Evolutionary conservation across 2,888 invertebrate genomes (phyloP).

Genomic region (Cylindroiulus punctatus): DNA sequence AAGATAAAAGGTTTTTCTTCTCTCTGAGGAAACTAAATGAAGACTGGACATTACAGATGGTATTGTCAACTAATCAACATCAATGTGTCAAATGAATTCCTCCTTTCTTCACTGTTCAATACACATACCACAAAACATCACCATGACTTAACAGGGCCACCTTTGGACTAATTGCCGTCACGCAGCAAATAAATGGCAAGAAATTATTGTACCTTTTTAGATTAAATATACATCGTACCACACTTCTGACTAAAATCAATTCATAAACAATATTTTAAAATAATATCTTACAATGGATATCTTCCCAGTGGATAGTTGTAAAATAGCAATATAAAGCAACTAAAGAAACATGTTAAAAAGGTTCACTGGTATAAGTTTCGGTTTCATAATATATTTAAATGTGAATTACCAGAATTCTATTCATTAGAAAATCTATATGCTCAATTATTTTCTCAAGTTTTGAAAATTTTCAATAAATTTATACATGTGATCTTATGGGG

Average conservation of each 20-base stretch:
- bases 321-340: neutral
- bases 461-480: neutral
- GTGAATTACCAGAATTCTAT: neutral
- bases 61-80: neutral
- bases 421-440: neutral
- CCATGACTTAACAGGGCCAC: neutral
- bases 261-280: neutral
- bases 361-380: neutral
- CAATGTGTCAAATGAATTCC: neutral
- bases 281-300: neutral
- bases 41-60: neutral
- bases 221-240: neutral
- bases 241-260: slow-evolving; percentile 16
- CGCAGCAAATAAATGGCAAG: neutral
- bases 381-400: neutral
- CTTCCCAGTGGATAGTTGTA: neutral
- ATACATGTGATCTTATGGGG: neutral
- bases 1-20: too few species aligned
- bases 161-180: neutral
- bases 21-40: neutral
- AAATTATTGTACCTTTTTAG: neutral
- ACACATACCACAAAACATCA: neutral
- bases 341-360: neutral
- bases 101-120: neutral
- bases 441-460: neutral